Base-by-base conservation (phyloP, 2,113 vertebrate genomes). In the Oreotrochilus melanogaster region DNA sequence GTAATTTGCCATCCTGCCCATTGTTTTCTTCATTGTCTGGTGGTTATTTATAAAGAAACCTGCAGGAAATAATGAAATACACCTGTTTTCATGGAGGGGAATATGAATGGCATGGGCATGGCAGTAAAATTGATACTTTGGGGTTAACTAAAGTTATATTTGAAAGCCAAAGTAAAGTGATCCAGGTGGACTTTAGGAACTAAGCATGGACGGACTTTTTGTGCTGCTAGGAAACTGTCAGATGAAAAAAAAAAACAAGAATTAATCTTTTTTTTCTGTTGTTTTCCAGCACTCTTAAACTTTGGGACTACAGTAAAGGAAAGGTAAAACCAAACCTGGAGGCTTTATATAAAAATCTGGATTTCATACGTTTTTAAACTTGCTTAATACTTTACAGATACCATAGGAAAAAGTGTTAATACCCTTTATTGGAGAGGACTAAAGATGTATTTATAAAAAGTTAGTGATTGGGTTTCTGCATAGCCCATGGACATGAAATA, bases 281-380 rank as follows among this genome's bases (percentile, higher is more conserved):
- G 21, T 64, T 92, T 83, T 96, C 18, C 95, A 99, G 99, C 98
- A 99, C 99, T 21, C 98, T 99, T 93, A 99, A 99, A 94, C 99
- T 99, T 97, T 99, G 99, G 99, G 99, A 99, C 98, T 99, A 99
- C 99, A 99, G 99, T 98, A 99, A 99, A 98, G 99, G 99, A 97
- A 99, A 99, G 98, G 99, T 99, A 95, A 96, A 89, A 42, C 1
- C 15, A 27, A 61, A 72, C 45, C 21, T 80, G 4, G 48, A 43
- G 23, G 22, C 21, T 62, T 80, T 57, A 80, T 18, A 56, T 58
- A 28, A 54, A 56, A 72, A 69, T 71, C 14, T 73, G 33, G 21
- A 31, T 90, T 88, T 93, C 15, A 31, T 31, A 3, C 11, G 17
- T 72, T 79, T 79, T 57, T 79, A 39, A 65, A 30, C 19, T 64